Conservation (phyloP, 2,797 vertebrate species). For the Falco naumanni region DNA sequence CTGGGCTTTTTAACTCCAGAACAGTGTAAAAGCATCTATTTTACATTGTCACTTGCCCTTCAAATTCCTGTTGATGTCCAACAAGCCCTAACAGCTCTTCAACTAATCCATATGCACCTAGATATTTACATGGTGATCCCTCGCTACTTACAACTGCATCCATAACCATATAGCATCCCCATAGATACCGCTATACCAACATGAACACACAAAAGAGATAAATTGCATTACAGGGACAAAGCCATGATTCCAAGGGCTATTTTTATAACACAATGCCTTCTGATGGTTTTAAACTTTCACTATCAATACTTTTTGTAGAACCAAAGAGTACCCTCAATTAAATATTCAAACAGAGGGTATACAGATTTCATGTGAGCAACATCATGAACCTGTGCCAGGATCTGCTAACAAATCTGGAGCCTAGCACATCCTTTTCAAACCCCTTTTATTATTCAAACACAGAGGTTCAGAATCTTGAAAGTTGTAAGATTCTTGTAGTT, state of each 20-base stretch:
- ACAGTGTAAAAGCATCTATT: neutral
- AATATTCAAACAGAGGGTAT: neutral
- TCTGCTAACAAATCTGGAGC: neutral
- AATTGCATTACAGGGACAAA: neutral
- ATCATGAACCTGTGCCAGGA: neutral
- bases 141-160: neutral
- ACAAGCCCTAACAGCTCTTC: neutral
- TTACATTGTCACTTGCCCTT: neutral
- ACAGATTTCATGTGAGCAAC: neutral
- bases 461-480: neutral
- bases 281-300: neutral
- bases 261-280: neutral
- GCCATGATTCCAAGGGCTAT: neutral
- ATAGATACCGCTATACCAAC: neutral
- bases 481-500: neutral
- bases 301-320: neutral
- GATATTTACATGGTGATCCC: neutral
- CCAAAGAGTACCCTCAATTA: neutral
- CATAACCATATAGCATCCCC: neutral
- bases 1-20: neutral
- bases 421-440: neutral
- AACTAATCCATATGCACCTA: neutral
- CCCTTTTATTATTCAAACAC: neutral
- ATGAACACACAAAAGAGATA: neutral
- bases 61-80: neutral